phyloP scores from a whole-genome alignment of 2,113 vertebrate genomes.

The Gymnogyps californianus region DNA sequence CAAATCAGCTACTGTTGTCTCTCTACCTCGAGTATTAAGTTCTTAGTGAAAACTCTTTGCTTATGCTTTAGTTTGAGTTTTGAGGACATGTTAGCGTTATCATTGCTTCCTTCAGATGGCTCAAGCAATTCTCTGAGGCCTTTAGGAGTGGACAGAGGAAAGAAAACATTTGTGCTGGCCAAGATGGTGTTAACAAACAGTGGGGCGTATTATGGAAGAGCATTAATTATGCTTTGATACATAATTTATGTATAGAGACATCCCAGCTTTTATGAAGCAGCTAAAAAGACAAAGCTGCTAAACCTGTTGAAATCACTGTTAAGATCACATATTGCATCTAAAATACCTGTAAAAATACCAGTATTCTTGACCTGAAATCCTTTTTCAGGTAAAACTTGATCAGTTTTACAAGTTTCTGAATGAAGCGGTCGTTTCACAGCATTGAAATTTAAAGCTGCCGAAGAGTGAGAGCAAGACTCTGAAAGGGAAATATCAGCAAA shows the following conservation, averaged over 20 bases:
- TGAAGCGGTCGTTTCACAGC: not conserved
- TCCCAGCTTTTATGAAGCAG: not conserved
- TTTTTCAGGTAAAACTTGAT: not conserved
- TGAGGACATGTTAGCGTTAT: not conserved
- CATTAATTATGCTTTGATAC: not conserved
- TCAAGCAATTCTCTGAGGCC: not conserved
- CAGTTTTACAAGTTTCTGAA: not conserved
- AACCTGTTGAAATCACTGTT: not conserved
- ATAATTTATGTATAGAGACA: not conserved
- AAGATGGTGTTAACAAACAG: not conserved
- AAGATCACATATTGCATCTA: not conserved
- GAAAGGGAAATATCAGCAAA: not conserved
- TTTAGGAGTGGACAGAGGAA: not conserved
- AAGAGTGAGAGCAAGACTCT: not conserved
- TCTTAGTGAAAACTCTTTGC: not conserved
- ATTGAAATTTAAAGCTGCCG: not conserved
- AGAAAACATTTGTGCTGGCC: not conserved
- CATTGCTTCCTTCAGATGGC: not conserved
- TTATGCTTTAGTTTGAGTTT: not conserved
- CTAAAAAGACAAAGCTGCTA: not conserved
- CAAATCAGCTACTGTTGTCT: not conserved
- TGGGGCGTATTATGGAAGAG: not conserved
- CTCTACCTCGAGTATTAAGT: not conserved
- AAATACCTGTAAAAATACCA: not conserved
- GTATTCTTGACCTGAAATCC: not conserved